Conservation (phyloP, 2,888 invertebrate species). For the Malachius bipustulatus region DNA sequence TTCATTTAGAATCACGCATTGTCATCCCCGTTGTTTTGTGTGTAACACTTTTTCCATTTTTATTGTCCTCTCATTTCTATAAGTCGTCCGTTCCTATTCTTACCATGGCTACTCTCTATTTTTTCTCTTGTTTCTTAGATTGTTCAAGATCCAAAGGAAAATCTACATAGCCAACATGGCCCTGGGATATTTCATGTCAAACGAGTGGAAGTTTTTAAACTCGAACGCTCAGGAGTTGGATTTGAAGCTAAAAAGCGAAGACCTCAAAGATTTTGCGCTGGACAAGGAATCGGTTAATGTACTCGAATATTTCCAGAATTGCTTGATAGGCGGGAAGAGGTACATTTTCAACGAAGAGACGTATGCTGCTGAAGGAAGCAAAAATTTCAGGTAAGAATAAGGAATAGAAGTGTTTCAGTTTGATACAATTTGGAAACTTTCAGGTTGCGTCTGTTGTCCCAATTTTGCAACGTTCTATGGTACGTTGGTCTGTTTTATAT, state of each 20-base stretch:
- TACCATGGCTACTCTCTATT: too few relatives aligned
- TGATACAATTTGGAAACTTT: too few relatives aligned
- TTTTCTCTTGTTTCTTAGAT: conserved; percentile 39
- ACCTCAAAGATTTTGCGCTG: conserved; percentile 45
- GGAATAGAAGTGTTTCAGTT: too few relatives aligned
- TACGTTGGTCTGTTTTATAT: too few relatives aligned
- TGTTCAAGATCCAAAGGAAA: conserved; percentile 67
- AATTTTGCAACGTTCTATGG: too few relatives aligned
- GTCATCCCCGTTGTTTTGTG: too few relatives aligned
- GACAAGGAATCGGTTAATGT: conserved; percentile 44
- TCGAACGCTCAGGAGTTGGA: conserved; percentile 46
- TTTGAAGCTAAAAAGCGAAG: conserved; percentile 38
- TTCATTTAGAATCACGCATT: too few relatives aligned
- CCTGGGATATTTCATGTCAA: conserved; percentile 58
- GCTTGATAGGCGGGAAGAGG: conserved; percentile 49
- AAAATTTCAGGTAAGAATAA: too few relatives aligned
- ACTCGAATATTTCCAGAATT: conserved; percentile 40
- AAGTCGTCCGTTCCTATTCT: too few relatives aligned
- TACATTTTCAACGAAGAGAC: conserved; percentile 57
- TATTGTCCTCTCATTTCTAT: too few relatives aligned
- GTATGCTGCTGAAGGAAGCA: conserved; percentile 35
- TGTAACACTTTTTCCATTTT: too few relatives aligned
- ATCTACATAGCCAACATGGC: conserved; percentile 65
- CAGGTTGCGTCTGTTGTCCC: too few relatives aligned
- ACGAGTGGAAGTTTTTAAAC: conserved; percentile 68